A percentile compares a stretch with the other conserved stretches of the same genome.
These are phyloP conservation scores for Scelioninae gen. 1 DNA, from an alignment of 2,888 invertebrate species.

Conservation along the genomic window DNA sequence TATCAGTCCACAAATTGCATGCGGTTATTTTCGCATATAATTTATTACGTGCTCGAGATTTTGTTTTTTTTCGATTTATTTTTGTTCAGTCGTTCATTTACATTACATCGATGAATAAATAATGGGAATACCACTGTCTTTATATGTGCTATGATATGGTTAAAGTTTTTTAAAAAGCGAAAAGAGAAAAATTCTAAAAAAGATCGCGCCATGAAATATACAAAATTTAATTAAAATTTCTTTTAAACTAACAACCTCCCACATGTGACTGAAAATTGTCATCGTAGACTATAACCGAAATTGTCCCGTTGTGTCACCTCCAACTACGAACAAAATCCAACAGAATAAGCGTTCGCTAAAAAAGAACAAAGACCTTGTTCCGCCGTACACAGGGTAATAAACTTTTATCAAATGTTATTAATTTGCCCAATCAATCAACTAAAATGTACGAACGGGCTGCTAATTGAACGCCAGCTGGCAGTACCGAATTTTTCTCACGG, in stretches of 20 bases:
- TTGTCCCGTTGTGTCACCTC: conserved; percentile 43
- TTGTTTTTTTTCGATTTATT: too few species aligned
- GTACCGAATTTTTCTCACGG: conserved; percentile 56
- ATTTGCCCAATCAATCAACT: conserved; percentile 57
- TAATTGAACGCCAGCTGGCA: conserved; percentile 41
- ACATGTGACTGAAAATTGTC: conserved; percentile 19
- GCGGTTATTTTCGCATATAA: too few species aligned
- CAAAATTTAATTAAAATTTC: conserved; percentile 47
- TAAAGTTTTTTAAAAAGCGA: too few species aligned
- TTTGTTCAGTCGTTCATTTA: too few species aligned
- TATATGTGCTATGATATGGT: neutral
- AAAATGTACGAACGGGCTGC: conserved; percentile 31
- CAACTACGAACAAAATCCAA: conserved; percentile 35
- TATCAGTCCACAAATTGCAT: too few species aligned
- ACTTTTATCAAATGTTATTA: conserved; percentile 56
- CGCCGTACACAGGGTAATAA: conserved; percentile 37
- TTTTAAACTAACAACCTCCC: conserved; percentile 7
- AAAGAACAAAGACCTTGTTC: conserved; percentile 30
- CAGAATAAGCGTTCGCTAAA: conserved; percentile 25
- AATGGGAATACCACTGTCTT: too few species aligned
- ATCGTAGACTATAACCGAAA: conserved; percentile 29
- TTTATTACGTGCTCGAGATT: too few species aligned
- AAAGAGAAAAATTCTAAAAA: neutral
- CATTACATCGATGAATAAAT: too few species aligned
- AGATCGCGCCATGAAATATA: conserved; percentile 6